These are phyloP conservation scores for Microtus oregoni DNA, from an alignment of 2,113 vertebrate genomes.

Conservation along the genomic window DNA sequence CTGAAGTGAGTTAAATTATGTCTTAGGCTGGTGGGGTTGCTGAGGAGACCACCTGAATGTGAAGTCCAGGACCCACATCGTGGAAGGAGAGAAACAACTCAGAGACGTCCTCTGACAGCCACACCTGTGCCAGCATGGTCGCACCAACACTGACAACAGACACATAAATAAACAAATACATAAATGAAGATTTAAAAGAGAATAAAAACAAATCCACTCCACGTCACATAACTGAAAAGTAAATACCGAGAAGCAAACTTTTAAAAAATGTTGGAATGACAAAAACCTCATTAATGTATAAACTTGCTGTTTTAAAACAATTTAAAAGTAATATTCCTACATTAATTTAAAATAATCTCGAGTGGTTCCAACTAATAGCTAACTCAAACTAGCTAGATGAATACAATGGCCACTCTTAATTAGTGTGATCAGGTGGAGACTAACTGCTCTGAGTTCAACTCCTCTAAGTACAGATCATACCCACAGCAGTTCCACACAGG, in stretches of 20 bases:
- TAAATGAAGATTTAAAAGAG: not conserved
- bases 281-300: conserved; percentile 29
- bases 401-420: conserved; percentile 39
- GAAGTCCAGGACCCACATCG: not conserved
- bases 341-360: conserved; percentile 9
- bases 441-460: conserved; percentile 11
- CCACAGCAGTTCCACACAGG: not conserved
- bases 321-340: conserved; percentile 36
- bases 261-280: conserved; percentile 49
- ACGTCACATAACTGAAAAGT: conserved; percentile 39
- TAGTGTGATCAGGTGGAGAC: conserved; percentile 59
- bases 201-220: not conserved
- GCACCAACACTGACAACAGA: not conserved
- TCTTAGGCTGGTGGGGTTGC: no score
- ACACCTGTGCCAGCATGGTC: not conserved
- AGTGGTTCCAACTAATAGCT: conserved; percentile 39
- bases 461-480: conserved; percentile 40
- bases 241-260: conserved; percentile 32
- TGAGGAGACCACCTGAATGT: not conserved
- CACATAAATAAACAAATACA: not conserved
- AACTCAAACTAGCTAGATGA: not conserved
- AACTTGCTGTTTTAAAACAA: conserved; percentile 43
- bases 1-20: conserved; percentile 53
- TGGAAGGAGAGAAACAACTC: not conserved
- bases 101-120: not conserved